A percentile compares a stretch with the other conserved stretches of the same genome.
phyloP scores from a whole-genome alignment of 2,113 vertebrate species.

The Coptodon rendalli region DNA sequence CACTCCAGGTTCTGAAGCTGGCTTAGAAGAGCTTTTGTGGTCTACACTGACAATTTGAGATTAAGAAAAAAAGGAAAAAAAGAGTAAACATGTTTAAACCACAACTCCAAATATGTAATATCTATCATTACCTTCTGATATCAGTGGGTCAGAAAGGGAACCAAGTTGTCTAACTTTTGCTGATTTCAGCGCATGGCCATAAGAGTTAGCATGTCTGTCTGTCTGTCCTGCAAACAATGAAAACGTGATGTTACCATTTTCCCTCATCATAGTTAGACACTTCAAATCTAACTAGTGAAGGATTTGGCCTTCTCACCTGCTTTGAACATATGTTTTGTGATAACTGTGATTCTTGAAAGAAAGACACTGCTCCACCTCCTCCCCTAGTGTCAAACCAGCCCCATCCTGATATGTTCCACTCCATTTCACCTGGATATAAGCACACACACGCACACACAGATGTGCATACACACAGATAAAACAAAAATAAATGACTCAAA shows the following conservation, averaged over 20 bases:
- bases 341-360: neutral
- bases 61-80: neutral
- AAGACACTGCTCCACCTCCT: neutral
- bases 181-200: neutral
- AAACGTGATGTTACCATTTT: accelerated
- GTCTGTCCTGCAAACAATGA: neutral
- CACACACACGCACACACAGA: neutral
- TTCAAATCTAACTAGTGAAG: neutral
- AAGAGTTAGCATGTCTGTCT: neutral
- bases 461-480: neutral
- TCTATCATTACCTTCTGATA: neutral
- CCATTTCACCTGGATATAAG: neutral
- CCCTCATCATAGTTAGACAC: accelerated
- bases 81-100: too few species aligned
- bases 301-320: neutral
- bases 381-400: neutral
- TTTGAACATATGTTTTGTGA: neutral
- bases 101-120: neutral
- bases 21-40: neutral
- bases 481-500: neutral
- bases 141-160: neutral
- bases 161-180: neutral
- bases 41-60: neutral
- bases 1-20: too few species aligned
- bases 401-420: neutral